Conservation (phyloP, 2,113 vertebrate species). For the Rostratula benghalensis region DNA sequence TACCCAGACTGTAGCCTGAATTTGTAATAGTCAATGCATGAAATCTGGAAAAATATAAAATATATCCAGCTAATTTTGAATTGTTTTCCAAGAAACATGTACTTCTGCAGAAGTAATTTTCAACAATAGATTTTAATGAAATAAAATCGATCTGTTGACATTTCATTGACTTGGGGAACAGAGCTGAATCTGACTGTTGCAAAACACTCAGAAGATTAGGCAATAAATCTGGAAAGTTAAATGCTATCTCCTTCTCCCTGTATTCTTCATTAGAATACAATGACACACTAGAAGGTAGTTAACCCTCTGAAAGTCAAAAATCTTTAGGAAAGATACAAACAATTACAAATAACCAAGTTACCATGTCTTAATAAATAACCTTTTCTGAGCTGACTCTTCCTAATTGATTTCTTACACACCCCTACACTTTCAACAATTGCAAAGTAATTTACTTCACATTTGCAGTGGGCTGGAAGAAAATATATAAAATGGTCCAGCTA, state of each 20-base stretch:
- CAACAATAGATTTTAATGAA: neutral
- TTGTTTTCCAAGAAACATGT: neutral
- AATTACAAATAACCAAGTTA: neutral
- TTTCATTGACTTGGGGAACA: neutral
- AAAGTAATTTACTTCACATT: neutral
- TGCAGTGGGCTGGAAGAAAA: neutral
- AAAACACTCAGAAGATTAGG: neutral
- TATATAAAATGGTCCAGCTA: neutral
- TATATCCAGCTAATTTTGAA: neutral
- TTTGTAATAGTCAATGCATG: neutral
- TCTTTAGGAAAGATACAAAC: neutral
- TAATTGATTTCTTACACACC: neutral
- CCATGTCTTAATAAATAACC: neutral
- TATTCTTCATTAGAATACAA: neutral
- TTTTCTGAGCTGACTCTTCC: neutral
- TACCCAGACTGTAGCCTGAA: neutral
- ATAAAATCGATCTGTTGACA: neutral
- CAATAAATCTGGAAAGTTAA: neutral
- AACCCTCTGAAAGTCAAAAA: neutral
- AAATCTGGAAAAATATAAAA: neutral
- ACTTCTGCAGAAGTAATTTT: neutral
- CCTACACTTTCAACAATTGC: neutral
- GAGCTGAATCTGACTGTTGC: neutral
- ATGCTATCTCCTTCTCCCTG: neutral
- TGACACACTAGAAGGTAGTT: neutral